phyloP scores from a whole-genome alignment of 2,113 vertebrate species.

The Oreochromis aureus region DNA sequence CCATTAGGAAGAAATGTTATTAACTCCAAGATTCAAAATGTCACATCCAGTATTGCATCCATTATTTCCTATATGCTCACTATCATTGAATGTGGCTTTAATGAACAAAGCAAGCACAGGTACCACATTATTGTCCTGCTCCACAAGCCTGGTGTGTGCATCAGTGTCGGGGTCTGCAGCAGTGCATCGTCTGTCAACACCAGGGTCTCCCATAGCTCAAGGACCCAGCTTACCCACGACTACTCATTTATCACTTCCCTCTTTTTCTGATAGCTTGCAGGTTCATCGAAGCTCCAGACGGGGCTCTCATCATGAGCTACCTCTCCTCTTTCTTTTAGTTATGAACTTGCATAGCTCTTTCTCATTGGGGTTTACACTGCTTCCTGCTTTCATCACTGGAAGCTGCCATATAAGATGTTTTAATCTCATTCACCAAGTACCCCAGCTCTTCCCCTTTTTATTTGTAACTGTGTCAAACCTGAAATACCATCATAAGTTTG shows the following conservation, averaged over 20 bases:
- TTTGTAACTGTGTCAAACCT: neutral
- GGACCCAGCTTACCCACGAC: neutral
- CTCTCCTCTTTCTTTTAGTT: neutral
- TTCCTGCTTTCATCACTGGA: neutral
- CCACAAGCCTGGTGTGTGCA: neutral
- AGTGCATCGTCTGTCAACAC: neutral
- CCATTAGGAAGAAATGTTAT: neutral
- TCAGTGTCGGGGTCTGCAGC: neutral
- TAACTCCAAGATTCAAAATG: neutral
- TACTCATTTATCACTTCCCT: constrained; percentile 19
- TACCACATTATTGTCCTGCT: neutral
- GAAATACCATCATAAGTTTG: neutral
- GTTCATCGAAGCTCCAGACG: neutral
- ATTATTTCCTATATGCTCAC: neutral
- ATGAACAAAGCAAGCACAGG: neutral
- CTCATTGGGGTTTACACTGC: neutral
- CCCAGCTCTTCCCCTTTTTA: neutral
- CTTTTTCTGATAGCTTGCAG: neutral
- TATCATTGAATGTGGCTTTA: neutral
- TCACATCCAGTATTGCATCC: neutral
- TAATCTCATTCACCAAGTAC: neutral
- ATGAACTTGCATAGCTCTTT: neutral
- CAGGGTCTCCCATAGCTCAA: constrained; percentile 14
- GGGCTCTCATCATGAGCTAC: neutral
- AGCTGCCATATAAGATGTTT: neutral